phyloP scores from a whole-genome alignment of 2,797 vertebrate genomes.

The Bovichtus diacanthus region DNA sequence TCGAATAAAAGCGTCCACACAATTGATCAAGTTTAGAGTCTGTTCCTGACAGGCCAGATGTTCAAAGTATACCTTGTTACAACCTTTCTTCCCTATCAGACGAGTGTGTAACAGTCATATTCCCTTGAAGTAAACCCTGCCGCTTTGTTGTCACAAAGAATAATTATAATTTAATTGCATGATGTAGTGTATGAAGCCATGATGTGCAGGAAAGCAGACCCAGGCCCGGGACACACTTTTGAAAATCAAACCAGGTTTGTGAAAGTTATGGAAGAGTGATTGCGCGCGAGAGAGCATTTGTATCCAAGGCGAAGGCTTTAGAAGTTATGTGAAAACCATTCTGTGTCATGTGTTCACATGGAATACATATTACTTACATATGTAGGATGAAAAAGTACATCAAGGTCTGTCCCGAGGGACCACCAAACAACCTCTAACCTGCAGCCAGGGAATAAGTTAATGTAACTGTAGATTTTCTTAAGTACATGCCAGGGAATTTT shows the following conservation, averaged over 20 bases:
- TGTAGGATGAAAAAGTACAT: conserved; percentile 83
- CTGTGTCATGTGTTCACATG: conserved; percentile 79
- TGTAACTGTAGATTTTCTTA: conserved; percentile 83
- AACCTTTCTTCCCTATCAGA: conserved; percentile 12
- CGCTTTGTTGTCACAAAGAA: conserved; percentile 57
- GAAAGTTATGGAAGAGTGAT: conserved; percentile 67
- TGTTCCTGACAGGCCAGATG: conserved; percentile 19
- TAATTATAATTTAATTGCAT: conserved; percentile 58
- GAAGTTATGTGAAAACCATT: conserved; percentile 83
- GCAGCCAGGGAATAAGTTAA: conserved; percentile 79
- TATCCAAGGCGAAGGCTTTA: conserved; percentile 68
- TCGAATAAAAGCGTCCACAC: not conserved
- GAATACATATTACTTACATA: conserved; percentile 85
- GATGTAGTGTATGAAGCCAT: conserved; percentile 54
- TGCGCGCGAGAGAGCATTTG: conserved; percentile 69
- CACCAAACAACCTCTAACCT: conserved; percentile 81
- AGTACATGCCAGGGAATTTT: conserved; percentile 77
- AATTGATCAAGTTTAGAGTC: conserved; percentile 14
- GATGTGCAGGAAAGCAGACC: conserved; percentile 43
- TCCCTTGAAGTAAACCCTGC: conserved; percentile 32
- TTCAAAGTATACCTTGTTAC: conserved; percentile 28
- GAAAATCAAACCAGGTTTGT: conserved; percentile 55
- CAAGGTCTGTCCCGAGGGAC: conserved; percentile 69
- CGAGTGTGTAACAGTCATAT: conserved; percentile 20
- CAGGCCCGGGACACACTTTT: conserved; percentile 34